A percentile compares a stretch with the other conserved stretches of the same genome.
phyloP scores from a whole-genome alignment of 2,888 invertebrate genomes.

The Drosophila mulleri region DNA sequence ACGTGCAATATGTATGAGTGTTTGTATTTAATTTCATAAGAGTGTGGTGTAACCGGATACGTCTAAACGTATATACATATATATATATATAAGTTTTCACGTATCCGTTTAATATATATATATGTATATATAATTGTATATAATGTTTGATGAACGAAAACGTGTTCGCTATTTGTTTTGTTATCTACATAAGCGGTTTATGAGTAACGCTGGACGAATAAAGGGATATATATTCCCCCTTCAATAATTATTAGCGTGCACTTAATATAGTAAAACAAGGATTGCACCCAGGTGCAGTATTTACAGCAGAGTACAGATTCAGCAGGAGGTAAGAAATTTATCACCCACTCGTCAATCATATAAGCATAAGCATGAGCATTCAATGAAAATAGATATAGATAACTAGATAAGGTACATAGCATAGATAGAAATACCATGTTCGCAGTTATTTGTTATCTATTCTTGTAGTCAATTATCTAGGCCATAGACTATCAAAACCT shows the following conservation, averaged over 20 bases:
- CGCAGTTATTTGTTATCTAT: neutral
- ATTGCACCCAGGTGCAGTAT: neutral
- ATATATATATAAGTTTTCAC: conserved; percentile 12
- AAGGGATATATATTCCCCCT: neutral
- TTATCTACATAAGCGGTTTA: neutral
- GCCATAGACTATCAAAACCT: neutral
- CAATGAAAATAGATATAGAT: neutral
- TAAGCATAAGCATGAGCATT: neutral
- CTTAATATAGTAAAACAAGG: too few relatives aligned
- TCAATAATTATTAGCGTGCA: neutral
- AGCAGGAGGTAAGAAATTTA: too few relatives aligned
- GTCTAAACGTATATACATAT: neutral
- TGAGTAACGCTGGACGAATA: neutral
- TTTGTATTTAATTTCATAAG: conserved; percentile 18
- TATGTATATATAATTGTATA: neutral
- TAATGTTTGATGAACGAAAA: neutral
- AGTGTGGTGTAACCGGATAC: conserved; percentile 14
- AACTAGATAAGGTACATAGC: neutral
- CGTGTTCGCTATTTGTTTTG: neutral
- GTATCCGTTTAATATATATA: conserved; percentile 3
- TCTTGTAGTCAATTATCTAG: neutral
- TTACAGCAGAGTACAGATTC: neutral
- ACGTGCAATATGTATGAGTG: conserved; percentile 34
- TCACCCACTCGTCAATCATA: neutral
- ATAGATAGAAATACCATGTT: neutral